Percentiles rank a stretch among this genome's conserved stretches.
Conservation (phyloP, 2,113 vertebrate species). For the Chaetorhynchus papuensis region DNA sequence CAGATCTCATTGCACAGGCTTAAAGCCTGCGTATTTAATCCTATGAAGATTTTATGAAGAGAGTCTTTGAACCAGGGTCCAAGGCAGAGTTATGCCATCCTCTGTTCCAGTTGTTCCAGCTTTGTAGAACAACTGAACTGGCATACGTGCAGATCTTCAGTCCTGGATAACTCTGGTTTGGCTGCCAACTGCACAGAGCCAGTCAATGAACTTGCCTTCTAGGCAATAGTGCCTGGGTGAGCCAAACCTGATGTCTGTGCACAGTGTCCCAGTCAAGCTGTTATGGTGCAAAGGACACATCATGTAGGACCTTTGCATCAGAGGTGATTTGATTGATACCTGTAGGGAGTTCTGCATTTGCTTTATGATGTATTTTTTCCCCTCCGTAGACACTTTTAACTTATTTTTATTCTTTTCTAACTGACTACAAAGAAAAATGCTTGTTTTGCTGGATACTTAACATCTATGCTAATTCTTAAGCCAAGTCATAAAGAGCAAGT, state of each 20-base stretch:
- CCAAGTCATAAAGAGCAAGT: neutral
- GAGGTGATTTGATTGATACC: neutral
- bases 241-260: neutral
- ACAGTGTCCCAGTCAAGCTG: neutral
- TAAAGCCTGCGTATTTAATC: neutral
- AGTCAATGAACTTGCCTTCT: neutral
- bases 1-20: neutral
- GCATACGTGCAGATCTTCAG: neutral
- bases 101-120: neutral
- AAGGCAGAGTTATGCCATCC: neutral
- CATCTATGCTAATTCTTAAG: neutral
- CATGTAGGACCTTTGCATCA: neutral
- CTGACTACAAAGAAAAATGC: neutral
- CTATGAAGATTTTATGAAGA: neutral
- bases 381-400: neutral
- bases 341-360: neutral
- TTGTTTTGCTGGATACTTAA: neutral
- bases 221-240: accelerated
- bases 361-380: neutral
- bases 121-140: neutral
- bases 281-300: accelerated
- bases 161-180: neutral
- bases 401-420: neutral
- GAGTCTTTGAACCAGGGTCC: neutral
- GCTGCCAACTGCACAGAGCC: neutral